phyloP scores from a whole-genome alignment of 2,797 vertebrate genomes.

The Euphonia xanthogaster region DNA sequence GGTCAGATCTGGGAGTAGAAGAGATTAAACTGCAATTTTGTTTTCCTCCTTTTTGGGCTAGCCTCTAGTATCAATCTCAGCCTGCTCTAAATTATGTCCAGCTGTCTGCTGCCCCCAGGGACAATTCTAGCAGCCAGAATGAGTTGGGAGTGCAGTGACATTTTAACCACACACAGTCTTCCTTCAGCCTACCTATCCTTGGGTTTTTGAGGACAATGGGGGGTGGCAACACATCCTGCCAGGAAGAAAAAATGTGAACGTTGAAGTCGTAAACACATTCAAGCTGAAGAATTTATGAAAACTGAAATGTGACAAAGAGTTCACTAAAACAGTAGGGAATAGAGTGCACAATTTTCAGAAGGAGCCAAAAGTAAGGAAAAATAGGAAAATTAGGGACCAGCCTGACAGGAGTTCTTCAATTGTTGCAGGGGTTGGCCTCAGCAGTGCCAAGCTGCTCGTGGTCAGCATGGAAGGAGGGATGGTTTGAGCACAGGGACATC shows the following conservation, averaged over 20 bases:
- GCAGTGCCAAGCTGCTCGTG: neutral
- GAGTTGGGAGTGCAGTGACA: slow-evolving; percentile 45
- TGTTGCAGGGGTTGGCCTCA: neutral
- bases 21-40: slow-evolving; percentile 57
- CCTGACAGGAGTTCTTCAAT: neutral
- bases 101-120: slow-evolving; percentile 39
- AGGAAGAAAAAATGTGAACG: neutral
- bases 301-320: neutral
- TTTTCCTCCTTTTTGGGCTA: slow-evolving; percentile 18
- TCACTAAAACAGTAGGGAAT: neutral
- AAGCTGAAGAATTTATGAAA: neutral
- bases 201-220: neutral
- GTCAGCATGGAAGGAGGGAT: neutral
- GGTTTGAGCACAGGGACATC: neutral
- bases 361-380: neutral
- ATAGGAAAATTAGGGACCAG: neutral
- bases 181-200: slow-evolving; percentile 34
- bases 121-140: slow-evolving; percentile 44
- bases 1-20: slow-evolving; percentile 41
- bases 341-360: neutral
- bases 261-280: neutral
- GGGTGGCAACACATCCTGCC: neutral
- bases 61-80: slow-evolving; percentile 39
- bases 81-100: slow-evolving; percentile 54
- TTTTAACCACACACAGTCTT: slow-evolving; percentile 47